Evolutionary conservation across 2,797 vertebrate species (phyloP).

Genomic region (Pantherophis vulpinus): DNA sequence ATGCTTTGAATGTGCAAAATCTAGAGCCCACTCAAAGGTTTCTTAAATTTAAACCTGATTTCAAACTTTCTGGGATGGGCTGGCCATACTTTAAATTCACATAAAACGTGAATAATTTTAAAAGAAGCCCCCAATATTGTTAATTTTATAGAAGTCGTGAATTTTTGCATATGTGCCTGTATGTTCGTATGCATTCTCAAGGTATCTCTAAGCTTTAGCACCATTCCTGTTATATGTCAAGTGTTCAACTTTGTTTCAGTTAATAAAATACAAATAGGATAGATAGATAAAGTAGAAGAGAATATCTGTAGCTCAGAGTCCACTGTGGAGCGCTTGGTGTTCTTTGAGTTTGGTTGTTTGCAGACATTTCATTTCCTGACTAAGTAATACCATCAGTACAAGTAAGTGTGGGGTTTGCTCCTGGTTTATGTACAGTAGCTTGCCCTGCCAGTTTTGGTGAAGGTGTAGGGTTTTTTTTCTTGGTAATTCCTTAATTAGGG

Average conservation of each 20-base stretch:
- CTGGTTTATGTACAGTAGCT: background rate
- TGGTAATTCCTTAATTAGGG: background rate
- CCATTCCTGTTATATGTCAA: constrained; percentile 25
- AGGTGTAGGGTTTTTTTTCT: background rate
- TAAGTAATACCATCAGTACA: background rate
- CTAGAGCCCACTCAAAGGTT: background rate
- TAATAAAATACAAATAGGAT: constrained; percentile 33
- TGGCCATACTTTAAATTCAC: background rate
- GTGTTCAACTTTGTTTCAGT: constrained; percentile 24
- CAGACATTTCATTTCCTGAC: background rate
- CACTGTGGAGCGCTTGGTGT: background rate
- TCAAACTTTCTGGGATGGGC: background rate
- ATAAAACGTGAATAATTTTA: background rate
- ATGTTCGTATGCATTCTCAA: background rate
- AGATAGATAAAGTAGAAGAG: background rate
- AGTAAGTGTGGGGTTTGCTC: background rate
- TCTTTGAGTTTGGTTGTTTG: background rate
- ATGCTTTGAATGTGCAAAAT: background rate
- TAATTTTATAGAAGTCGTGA: background rate
- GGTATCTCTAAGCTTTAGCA: constrained; percentile 31
- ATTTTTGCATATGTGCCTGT: background rate
- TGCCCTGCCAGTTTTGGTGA: background rate
- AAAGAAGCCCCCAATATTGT: background rate
- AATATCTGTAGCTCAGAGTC: background rate
- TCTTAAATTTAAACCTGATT: background rate